phyloP scores from a whole-genome alignment of 2,888 invertebrate genomes.

The Agrypnus murinus region DNA sequence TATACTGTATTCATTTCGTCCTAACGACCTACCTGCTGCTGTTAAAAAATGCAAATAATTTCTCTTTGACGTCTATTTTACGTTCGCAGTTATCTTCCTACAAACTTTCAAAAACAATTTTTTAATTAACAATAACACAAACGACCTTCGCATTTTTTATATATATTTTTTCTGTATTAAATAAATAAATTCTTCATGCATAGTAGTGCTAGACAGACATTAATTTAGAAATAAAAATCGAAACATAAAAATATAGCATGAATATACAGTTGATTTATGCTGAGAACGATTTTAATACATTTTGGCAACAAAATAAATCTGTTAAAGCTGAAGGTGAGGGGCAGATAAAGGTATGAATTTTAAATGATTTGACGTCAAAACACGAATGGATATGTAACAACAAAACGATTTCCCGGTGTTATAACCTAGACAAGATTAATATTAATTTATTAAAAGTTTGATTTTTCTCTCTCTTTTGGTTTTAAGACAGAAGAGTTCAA shows the following conservation, averaged over 20 bases:
- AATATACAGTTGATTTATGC: neutral
- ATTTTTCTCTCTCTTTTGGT: neutral
- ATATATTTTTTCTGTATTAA: too few relatives aligned
- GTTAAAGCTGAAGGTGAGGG: constrained; percentile 25
- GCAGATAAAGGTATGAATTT: constrained; percentile 7
- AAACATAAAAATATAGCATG: too few relatives aligned
- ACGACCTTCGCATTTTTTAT: neutral
- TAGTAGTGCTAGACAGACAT: too few relatives aligned
- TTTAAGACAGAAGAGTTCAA: neutral
- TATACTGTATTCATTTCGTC: neutral
- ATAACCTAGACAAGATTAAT: too few relatives aligned
- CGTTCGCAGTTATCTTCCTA: neutral
- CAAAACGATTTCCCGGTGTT: too few relatives aligned
- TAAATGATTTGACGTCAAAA: constrained; percentile 16
- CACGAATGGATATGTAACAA: constrained; percentile 11
- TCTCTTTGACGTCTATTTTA: constrained; percentile 10
- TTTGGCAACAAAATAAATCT: neutral
- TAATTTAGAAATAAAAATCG: too few relatives aligned
- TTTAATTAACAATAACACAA: neutral
- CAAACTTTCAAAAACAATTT: constrained; percentile 3
- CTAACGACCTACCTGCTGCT: constrained; percentile 3
- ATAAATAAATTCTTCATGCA: too few relatives aligned
- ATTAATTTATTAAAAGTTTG: too few relatives aligned
- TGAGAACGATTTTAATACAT: neutral
- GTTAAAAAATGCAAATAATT: constrained; percentile 16